phyloP scores from a whole-genome alignment of 2,797 vertebrate genomes.

The Clarias laeviceps region DNA sequence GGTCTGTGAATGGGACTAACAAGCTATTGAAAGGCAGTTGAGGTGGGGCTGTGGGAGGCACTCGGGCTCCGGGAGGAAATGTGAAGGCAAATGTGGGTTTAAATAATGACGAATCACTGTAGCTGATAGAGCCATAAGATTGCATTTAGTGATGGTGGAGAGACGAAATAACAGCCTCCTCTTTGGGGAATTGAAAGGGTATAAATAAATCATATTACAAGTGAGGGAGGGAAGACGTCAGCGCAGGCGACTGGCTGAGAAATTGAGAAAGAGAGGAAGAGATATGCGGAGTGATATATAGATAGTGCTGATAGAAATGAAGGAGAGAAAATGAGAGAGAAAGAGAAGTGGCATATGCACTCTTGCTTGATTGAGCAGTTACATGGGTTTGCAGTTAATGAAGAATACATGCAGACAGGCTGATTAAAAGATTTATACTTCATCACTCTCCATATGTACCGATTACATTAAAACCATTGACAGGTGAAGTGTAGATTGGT shows the following conservation, averaged over 20 bases:
- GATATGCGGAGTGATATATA: constrained; percentile 37
- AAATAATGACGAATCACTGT: constrained; percentile 61
- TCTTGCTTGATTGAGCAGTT: constrained; percentile 40
- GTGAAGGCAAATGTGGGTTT: constrained; percentile 46
- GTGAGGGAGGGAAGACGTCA: constrained; percentile 49
- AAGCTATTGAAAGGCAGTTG: constrained; percentile 57
- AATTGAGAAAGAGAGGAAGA: constrained; percentile 38
- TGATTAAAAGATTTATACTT: constrained; percentile 47
- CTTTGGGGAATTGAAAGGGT: constrained; percentile 60
- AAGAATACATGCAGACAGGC: constrained; percentile 43
- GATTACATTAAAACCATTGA: no score
- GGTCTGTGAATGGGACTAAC: constrained; percentile 59
- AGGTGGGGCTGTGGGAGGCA: constrained; percentile 53
- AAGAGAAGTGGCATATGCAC: constrained; percentile 29
- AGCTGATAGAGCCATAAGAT: constrained; percentile 61
- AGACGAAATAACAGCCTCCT: constrained; percentile 59
- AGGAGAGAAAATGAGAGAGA: constrained; percentile 8
- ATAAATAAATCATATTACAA: constrained; percentile 63
- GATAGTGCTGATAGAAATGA: constrained; percentile 36
- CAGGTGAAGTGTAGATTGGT: no score
- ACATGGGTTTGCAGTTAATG: constrained; percentile 41
- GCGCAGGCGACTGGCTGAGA: constrained; percentile 40
- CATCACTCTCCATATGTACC: constrained; percentile 14
- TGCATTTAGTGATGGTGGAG: constrained; percentile 61
- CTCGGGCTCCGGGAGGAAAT: constrained; percentile 39